Evolutionary conservation across 2,888 invertebrate genomes (phyloP), one percentile per base, ranked within the genome.

Genomic region (Selenia dentaria): DNA sequence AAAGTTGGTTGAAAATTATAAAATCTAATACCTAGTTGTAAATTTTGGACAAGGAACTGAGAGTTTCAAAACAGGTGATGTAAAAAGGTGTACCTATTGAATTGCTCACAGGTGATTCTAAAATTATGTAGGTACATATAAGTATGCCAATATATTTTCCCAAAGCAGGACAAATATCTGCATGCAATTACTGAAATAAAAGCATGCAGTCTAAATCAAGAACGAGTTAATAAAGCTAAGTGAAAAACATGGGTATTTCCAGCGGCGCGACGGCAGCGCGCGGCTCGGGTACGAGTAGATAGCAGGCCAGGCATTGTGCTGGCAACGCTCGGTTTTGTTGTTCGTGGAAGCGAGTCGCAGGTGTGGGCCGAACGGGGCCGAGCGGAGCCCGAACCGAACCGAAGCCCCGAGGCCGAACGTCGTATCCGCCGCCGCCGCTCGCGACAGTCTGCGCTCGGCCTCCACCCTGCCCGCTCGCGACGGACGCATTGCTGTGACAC

Each of bases 391-490:
- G 79, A 74, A 54, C 59, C 47, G 31, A 35, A 48, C 70, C 77
- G 76, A 75, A 33, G 67, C 62, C 47, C 57, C 60, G 64, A 64
- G 54, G 55, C 64, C 66, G 61, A 67, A 71, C 66, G 67, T 31
- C 72, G 73, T 67, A 69, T 57, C 64, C 57, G 68, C 67, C 56
- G 51, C 51, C 61, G 59, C 59, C 53, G 54, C 56, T 60, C 67
- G 71, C 78, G 54, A 72, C 83, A 90, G 90, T 90, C 86, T 79
- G 79, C 83, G 83, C 77, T 81, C 82, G 85, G 84, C 87, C 80
- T 67, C 84, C 83, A 73, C 67, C 66, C 76, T 67, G 76, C 55
- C 51, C 64, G 79, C 69, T 65, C 59, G 85, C 79, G 79, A 65
- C 67, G 83, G 81, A 80, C 86, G 83, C 74, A 73, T 77, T 74